These are phyloP conservation scores for Cyprinella venusta DNA, from an alignment of 2,797 vertebrate genomes.

Conservation along the genomic window DNA sequence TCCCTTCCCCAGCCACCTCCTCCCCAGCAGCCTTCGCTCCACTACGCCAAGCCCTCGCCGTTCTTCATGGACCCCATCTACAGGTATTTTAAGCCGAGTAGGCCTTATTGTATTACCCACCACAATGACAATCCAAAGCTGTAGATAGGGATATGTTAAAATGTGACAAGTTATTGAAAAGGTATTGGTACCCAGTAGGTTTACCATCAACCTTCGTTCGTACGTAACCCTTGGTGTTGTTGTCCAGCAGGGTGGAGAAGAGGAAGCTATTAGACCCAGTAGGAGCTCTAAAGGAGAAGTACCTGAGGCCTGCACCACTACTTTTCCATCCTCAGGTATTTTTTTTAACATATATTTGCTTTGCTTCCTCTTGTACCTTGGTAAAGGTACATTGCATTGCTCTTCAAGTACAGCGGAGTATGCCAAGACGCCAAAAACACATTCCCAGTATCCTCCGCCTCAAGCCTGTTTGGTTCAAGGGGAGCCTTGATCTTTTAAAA, in stretches of 20 bases:
- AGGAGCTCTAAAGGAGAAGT: conserved; percentile 96
- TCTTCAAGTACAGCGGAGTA: neutral
- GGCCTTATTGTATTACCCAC: conserved; percentile 45
- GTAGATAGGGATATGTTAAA: conserved; percentile 2
- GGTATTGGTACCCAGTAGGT: conserved; percentile 39
- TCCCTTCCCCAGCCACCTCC: conserved; percentile 77
- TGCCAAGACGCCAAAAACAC: neutral
- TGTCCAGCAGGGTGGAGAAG: conserved; percentile 99
- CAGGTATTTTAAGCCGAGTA: conserved; percentile 92
- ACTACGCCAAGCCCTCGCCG: conserved; percentile 97
- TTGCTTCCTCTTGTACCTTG: neutral
- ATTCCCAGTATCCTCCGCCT: conserved; percentile 18
- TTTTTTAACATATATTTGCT: neutral
- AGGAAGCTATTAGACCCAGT: conserved; percentile 97
- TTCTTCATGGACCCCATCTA: conserved; percentile 99
- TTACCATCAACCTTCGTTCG: conserved; percentile 71
- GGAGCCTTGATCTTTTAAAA: neutral
- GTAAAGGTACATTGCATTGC: neutral
- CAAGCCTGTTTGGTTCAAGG: conserved; percentile 30
- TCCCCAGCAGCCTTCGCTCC: conserved; percentile 89
- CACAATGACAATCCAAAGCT: conserved; percentile 1
- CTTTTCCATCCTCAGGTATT: conserved; percentile 97
- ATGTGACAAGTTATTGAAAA: conserved; percentile 10
- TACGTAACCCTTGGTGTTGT: conserved; percentile 97
- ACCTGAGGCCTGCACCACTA: conserved; percentile 90